A percentile compares a stretch with the other conserved stretches of the same genome.
These are phyloP conservation scores for Axinella damicornis DNA, from an alignment of 37 sponge, comb jelly and placozoan genomes.

Conservation along the genomic window DNA sequence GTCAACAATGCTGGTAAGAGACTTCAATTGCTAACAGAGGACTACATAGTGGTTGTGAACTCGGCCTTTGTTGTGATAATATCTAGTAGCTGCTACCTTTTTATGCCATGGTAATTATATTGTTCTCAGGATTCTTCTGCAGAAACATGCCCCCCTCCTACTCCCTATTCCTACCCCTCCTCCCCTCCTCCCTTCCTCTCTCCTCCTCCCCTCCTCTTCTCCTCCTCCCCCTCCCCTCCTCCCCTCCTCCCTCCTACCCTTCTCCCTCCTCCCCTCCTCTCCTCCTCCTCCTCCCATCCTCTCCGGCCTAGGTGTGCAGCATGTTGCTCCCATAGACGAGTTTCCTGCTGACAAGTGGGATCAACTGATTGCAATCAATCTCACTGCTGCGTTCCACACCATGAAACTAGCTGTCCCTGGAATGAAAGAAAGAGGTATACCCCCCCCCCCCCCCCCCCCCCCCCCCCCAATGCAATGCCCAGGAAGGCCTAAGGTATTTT, in stretches of 20 bases:
- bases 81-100: too few relatives aligned
- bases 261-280: background rate
- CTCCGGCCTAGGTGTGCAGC: constrained; percentile 54
- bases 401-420: constrained; percentile 48
- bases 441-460: too few relatives aligned
- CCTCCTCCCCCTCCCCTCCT: too few relatives aligned
- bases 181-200: background rate
- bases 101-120: too few relatives aligned
- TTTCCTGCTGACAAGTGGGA: constrained; percentile 83
- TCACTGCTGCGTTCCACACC: constrained; percentile 81
- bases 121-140: too few relatives aligned
- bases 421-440: constrained; percentile 80
- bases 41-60: too few relatives aligned
- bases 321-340: constrained; percentile 75
- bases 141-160: too few relatives aligned
- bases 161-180: too few relatives aligned
- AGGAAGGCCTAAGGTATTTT: too few relatives aligned
- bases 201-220: background rate
- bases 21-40: too few relatives aligned
- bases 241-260: background rate
- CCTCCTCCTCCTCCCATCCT: background rate
- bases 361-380: constrained; percentile 68
- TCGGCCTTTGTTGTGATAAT: too few relatives aligned
- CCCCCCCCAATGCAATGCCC: too few relatives aligned
- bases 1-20: constrained; percentile 86